Base-by-base conservation (phyloP, 2,888 invertebrate species). In the Himalopsyche japonica region DNA sequence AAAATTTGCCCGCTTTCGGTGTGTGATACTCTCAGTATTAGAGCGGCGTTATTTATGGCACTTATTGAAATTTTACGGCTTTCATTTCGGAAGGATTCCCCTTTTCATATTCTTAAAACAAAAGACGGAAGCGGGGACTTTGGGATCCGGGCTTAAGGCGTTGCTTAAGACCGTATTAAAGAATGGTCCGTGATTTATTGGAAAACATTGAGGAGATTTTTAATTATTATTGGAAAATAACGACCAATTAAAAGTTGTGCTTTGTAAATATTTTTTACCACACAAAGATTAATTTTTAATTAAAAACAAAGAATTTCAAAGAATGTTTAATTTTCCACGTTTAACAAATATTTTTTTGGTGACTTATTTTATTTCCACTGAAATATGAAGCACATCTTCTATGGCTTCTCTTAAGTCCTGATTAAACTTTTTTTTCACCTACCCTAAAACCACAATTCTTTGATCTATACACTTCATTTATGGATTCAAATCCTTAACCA, bases 21-120 rank as follows among this genome's bases (percentile, higher is more conserved):
- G 79, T 79, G 78, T 27, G 32, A 30, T 47, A 78, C 37, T 48
- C 43, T 20, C 64, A 85, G 86, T 84, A 86, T 85, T 86, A 82
- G 83, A 79, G 76, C 64, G 81, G 76, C 82, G 85, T 86, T 85
- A 86, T 86, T 86, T 86, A 86, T 86, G 86, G 86, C 82, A 84
- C 79, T 86, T 86, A 86, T 86, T 85, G 85, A 85, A 85, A 86
- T 86, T 86, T 86, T 85, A 85, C 80, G 79, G 85, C 84, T 57
- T 79, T 76, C 57, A 57, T 57, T 57, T 57, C 24, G 57, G 57
- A 57, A 77, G 70, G 83, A 76, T 76, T 81, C 83, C 80, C 80
- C 80, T 81, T 80, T 80, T 83, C 80, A 79, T 47, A 80, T 76
- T 83, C 79, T 80, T 76, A 79, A 76, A 76, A 83, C 83, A 83